phyloP scores from a whole-genome alignment of 1,140 invertebrate genomes.

The Papilio helenus region DNA sequence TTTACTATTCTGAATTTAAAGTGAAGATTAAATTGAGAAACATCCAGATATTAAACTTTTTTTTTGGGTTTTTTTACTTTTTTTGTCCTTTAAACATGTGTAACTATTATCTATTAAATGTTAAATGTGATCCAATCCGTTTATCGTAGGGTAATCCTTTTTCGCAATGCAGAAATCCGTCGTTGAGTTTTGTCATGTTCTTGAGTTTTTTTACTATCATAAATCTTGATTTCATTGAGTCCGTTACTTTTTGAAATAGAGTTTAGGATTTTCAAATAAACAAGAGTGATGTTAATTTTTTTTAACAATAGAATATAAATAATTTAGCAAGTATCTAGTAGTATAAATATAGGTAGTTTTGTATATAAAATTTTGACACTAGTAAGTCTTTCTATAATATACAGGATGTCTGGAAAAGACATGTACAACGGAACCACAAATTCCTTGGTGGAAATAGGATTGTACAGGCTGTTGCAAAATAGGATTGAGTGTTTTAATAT shows the following conservation, averaged over 20 bases:
- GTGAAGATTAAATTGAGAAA: background rate
- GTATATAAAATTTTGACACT: background rate
- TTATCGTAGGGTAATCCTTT: background rate
- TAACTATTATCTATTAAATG: background rate
- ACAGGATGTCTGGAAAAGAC: too few relatives aligned
- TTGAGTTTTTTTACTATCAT: background rate
- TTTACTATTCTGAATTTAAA: background rate
- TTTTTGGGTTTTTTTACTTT: background rate
- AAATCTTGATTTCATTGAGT: constrained; percentile 20
- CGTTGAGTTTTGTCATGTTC: background rate
- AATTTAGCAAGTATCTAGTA: constrained; percentile 10
- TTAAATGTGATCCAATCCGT: background rate
- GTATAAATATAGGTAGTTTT: constrained; percentile 5
- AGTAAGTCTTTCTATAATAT: background rate
- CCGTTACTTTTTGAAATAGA: constrained; percentile 11
- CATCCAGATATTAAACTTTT: constrained; percentile 9
- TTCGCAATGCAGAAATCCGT: background rate
- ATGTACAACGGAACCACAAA: too few relatives aligned
- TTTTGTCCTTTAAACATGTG: constrained; percentile 14
- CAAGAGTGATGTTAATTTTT: background rate
- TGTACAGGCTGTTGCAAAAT: too few relatives aligned
- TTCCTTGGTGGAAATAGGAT: too few relatives aligned
- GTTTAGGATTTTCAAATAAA: background rate
- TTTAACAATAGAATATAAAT: constrained; percentile 25
- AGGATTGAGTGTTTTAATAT: too few relatives aligned